A percentile compares a stretch with the other conserved stretches of the same genome.
phyloP scores from a whole-genome alignment of 2,888 invertebrate genomes.

The Atrina japonica region DNA sequence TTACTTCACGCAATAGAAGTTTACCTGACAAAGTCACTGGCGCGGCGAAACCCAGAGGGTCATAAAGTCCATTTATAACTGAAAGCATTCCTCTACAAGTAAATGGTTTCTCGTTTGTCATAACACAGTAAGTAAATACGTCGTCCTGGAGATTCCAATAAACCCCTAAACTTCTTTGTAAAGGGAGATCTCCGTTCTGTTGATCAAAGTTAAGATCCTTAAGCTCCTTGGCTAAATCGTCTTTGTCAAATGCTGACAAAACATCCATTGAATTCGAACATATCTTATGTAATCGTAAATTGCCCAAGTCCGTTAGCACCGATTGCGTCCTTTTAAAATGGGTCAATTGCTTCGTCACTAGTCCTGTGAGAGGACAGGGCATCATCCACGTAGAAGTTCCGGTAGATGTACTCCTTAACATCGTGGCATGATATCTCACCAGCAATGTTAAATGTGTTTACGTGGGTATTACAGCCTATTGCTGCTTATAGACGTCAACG shows the following conservation, averaged over 20 bases:
- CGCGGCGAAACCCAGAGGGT: slow-evolving; percentile 17
- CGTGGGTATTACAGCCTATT: too few species aligned
- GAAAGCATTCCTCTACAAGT: slow-evolving; percentile 15
- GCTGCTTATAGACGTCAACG: too few species aligned
- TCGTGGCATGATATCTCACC: slow-evolving; percentile 17
- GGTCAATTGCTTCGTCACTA: slow-evolving; percentile 15
- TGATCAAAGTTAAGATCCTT: slow-evolving; percentile 20
- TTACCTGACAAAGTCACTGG: slow-evolving; percentile 15
- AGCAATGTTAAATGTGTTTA: slow-evolving; percentile 27
- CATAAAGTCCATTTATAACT: slow-evolving; percentile 19
- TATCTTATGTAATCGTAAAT: slow-evolving; percentile 23
- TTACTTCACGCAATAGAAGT: slow-evolving; percentile 20
- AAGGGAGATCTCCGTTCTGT: neutral
- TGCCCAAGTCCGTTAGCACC: slow-evolving; percentile 13
- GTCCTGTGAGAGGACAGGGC: slow-evolving; percentile 31
- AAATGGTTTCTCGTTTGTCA: slow-evolving; percentile 6
- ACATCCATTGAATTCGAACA: slow-evolving; percentile 23
- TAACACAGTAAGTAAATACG: slow-evolving; percentile 6
- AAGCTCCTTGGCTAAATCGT: slow-evolving; percentile 9
- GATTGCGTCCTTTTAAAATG: slow-evolving; percentile 1
- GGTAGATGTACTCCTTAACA: slow-evolving; percentile 32
- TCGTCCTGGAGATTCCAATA: slow-evolving; percentile 11
- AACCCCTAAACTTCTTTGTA: slow-evolving; percentile 21
- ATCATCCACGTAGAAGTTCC: slow-evolving; percentile 46
- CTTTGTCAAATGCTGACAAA: slow-evolving; percentile 3